These are phyloP conservation scores for Sebastes steindachneri DNA, from an alignment of 2,797 vertebrate genomes.

Conservation along the genomic window DNA sequence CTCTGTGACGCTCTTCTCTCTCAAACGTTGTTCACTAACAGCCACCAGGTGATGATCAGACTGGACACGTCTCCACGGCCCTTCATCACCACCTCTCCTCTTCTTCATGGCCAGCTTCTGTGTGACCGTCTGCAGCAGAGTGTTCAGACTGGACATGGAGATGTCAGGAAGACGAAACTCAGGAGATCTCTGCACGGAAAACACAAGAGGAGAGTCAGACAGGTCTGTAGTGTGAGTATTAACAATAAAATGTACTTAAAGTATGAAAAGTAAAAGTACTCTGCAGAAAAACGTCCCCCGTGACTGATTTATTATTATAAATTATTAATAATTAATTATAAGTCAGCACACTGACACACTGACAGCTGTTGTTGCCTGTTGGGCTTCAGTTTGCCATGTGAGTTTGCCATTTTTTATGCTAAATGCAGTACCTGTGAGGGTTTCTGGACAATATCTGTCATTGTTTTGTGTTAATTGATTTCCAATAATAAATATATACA, in stretches of 20 bases:
- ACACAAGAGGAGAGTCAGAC: neutral
- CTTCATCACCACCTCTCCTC: conserved; percentile 20
- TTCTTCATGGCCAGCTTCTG: conserved; percentile 42
- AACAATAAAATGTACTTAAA: neutral
- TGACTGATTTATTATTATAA: neutral
- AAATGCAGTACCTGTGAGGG: no score
- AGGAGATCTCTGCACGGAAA: conserved; percentile 21
- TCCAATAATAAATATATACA: no score
- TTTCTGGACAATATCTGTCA: no score
- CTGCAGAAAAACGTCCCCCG: neutral
- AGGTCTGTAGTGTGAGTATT: neutral
- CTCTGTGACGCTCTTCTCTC: neutral
- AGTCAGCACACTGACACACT: no score
- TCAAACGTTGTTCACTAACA: neutral
- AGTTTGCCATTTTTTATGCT: no score
- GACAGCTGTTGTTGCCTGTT: no score
- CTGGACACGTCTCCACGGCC: neutral
- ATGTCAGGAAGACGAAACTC: conserved; percentile 60
- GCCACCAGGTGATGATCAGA: conserved; percentile 15
- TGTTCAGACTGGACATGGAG: conserved; percentile 53
- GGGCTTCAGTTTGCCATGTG: no score
- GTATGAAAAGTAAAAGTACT: neutral
- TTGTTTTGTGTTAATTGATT: no score
- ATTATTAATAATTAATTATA: no score
- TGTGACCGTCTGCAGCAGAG: conserved; percentile 58